Base-by-base conservation (phyloP, 2,113 vertebrate species). In the Lagopus leucura region DNA sequence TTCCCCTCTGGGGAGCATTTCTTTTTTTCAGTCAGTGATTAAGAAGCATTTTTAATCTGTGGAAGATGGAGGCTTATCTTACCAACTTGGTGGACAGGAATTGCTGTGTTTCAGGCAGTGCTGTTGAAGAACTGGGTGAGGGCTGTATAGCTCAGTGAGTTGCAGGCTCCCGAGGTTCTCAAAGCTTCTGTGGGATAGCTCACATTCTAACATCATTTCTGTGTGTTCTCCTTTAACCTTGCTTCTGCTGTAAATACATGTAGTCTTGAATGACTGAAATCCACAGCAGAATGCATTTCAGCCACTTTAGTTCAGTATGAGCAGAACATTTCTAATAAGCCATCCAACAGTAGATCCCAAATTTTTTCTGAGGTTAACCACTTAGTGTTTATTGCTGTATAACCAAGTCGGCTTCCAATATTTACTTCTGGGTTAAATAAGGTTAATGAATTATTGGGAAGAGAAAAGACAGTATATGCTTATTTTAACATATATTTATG, bases 321-420 rank as follows among this genome's bases (percentile, higher is more conserved):
- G 73, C 2, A 88, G 48, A 45, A 11, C 2, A 10, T 5, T 18
- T 57, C 55, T 25, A 92, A 73, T 15, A 87, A 55, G 8, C 22
- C 60, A 77, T 47, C 55, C 83, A 91, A 73, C 2, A 61, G 21
- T 40, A 63, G 19, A 58, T 19, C 13, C 13, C 64, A 88, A 77
- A 32, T 94, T 91, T 94, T 66, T 82, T 48, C 27, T 66, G 67
- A 91, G 64, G 48, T 66, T 80, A 91, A 87, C 74, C 48, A 87
- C 66, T 69, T 72, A 57, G 30, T 63, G 50, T 11, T 80, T 79
- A 80, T 70, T 74, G 63, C 78, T 79, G 13, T 13, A 24, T 36
- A 89, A 90, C 7, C 86, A 30, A 70, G 72, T 67, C 86, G 90
- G 43, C 61, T n/a, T 78, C 54, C 60, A 54, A 2, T 40, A 93